Evolutionary conservation across 2,888 invertebrate species (phyloP).

Genomic region (Cistogaster globosa): DNA sequence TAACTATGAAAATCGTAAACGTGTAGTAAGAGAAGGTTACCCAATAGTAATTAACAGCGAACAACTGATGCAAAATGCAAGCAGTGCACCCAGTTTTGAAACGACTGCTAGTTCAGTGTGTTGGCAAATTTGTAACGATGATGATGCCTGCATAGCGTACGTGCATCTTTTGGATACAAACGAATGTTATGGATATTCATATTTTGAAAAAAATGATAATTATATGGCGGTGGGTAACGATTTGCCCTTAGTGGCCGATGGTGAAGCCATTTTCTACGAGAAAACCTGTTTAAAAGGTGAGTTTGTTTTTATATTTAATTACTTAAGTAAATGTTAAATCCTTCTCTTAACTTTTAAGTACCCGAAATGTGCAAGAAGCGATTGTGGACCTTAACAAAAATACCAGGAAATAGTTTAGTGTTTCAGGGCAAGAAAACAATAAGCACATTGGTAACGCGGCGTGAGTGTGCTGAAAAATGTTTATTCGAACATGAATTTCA

Average conservation of each 20-base stretch:
- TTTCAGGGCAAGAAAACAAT: slow-evolving; percentile 87
- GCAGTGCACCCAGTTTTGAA: slow-evolving; percentile 25
- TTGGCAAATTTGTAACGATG: slow-evolving; percentile 79
- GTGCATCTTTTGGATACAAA: slow-evolving; percentile 80
- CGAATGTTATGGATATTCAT: slow-evolving; percentile 81
- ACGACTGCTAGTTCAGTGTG: slow-evolving; percentile 76
- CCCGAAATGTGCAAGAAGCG: slow-evolving; percentile 85
- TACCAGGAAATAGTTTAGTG: slow-evolving; percentile 89
- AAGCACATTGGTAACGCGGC: slow-evolving; percentile 85
- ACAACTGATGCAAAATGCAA: slow-evolving; percentile 38
- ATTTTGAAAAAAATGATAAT: slow-evolving; percentile 76
- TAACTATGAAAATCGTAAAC: slow-evolving; percentile 76
- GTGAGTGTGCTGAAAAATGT: slow-evolving; percentile 88
- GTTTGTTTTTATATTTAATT: slow-evolving; percentile 31
- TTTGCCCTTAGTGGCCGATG: slow-evolving; percentile 79
- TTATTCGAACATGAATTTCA: slow-evolving; percentile 84
- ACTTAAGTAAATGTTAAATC: neutral
- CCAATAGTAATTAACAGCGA: slow-evolving; percentile 17
- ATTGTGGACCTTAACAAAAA: slow-evolving; percentile 90
- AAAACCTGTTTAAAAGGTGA: slow-evolving; percentile 81
- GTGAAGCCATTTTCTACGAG: slow-evolving; percentile 81
- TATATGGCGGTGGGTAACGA: slow-evolving; percentile 77
- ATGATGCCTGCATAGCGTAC: slow-evolving; percentile 81
- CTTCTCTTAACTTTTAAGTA: slow-evolving; percentile 79
- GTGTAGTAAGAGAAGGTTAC: slow-evolving; percentile 71